These are phyloP conservation scores for Pangasianodon gigas DNA, from an alignment of 2,113 vertebrate genomes.

Conservation along the genomic window DNA sequence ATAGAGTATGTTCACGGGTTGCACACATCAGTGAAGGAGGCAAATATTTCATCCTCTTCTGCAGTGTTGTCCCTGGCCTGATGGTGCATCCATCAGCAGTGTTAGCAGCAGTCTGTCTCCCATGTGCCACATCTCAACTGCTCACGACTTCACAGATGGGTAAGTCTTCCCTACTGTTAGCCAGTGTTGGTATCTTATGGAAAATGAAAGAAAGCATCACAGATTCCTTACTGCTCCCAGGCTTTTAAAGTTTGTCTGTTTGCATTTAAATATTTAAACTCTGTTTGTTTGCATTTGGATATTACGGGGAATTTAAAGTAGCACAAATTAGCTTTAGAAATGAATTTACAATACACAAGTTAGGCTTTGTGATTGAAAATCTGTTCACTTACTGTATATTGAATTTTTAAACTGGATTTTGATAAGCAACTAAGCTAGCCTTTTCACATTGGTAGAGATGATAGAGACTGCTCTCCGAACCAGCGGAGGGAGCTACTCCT, in stretches of 20 bases:
- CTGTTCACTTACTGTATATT: not conserved
- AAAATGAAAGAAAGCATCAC: not conserved
- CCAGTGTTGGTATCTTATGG: not conserved
- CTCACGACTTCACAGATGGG: constrained; percentile 84
- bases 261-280: not conserved
- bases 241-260: not conserved
- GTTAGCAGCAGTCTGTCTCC: constrained; percentile 79
- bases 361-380: not conserved
- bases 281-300: not conserved
- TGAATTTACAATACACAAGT: not conserved
- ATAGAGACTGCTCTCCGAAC: constrained; percentile 86
- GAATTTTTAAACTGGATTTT: not conserved
- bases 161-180: constrained; percentile 65
- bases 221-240: not conserved
- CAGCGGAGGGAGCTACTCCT: constrained; percentile 81
- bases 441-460: not conserved
- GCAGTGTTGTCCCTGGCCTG: constrained; percentile 91
- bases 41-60: constrained; percentile 6
- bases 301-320: not conserved
- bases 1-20: not conserved
- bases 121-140: constrained; percentile 82
- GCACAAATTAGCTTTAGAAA: not conserved
- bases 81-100: constrained; percentile 78
- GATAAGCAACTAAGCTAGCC: not conserved
- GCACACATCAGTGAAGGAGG: not conserved